phyloP scores from a whole-genome alignment of 2,113 vertebrate species.

The Illadopsis cleaveri region DNA sequence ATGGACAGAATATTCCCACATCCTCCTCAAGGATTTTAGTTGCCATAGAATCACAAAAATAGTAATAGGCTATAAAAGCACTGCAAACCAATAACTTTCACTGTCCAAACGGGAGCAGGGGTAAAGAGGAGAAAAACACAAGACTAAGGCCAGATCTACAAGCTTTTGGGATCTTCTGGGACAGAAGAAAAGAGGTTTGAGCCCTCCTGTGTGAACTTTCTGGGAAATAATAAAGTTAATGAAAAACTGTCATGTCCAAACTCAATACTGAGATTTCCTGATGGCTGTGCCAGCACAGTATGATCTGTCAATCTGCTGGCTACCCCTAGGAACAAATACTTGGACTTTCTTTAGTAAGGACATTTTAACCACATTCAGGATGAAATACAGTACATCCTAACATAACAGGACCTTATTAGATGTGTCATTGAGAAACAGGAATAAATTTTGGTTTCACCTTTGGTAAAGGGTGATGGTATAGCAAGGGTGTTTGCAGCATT shows the following conservation, averaged over 20 bases:
- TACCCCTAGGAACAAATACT: not conserved
- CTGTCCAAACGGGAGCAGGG: not conserved
- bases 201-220: not conserved
- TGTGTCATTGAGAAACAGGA: not conserved
- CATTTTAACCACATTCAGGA: not conserved
- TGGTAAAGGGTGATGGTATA: not conserved
- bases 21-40: not conserved
- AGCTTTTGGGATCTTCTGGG: not conserved
- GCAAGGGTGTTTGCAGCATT: not conserved
- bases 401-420: not conserved
- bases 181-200: not conserved
- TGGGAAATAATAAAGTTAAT: conserved; percentile 14
- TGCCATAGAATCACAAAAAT: conserved; percentile 19
- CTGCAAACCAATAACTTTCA: not conserved
- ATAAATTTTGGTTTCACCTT: not conserved
- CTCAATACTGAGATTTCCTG: not conserved
- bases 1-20: conserved; percentile 1
- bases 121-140: not conserved
- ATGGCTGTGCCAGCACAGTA: not conserved
- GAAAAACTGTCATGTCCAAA: conserved; percentile 1
- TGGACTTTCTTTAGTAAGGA: not conserved
- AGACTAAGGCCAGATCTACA: not conserved
- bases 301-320: not conserved
- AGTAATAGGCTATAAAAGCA: not conserved
- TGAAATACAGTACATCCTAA: not conserved